phyloP scores from a whole-genome alignment of 2,797 vertebrate species.

The Chrysocyon brachyurus region DNA sequence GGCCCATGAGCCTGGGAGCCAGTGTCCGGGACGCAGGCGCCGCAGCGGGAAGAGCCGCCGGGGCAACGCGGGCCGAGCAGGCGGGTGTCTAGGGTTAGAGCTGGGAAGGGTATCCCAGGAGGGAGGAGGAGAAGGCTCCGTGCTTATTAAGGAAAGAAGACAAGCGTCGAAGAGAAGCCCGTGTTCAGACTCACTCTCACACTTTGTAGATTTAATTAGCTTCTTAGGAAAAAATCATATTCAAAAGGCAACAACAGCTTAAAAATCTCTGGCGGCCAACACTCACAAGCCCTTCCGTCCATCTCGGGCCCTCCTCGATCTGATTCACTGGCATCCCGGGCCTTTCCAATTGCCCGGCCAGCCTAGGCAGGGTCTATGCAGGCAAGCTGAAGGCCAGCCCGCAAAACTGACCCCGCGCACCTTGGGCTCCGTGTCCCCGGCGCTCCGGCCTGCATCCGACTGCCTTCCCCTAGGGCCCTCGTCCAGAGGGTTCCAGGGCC shows the following conservation, averaged over 20 bases:
- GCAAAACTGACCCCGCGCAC: not conserved
- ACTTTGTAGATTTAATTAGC: slow-evolving; percentile 76
- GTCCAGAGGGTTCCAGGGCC: not conserved
- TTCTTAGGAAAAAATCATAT: slow-evolving; percentile 69
- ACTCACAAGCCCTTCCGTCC: not conserved
- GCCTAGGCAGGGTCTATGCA: not conserved
- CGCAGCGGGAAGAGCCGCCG: too few relatives aligned
- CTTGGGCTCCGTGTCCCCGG: not conserved
- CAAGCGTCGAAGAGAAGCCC: slow-evolving; percentile 61
- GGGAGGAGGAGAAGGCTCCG: slow-evolving; percentile 23
- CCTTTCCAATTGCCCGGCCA: not conserved
- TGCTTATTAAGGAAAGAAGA: slow-evolving; percentile 63
- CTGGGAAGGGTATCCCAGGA: slow-evolving; percentile 52
- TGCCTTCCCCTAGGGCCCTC: not conserved
- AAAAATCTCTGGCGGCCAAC: not conserved
- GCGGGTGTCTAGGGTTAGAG: slow-evolving; percentile 39
- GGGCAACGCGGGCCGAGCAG: too few relatives aligned
- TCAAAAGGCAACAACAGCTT: slow-evolving; percentile 70
- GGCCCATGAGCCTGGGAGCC: not conserved
- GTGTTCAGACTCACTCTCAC: slow-evolving; percentile 65
- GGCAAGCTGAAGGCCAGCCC: too few relatives aligned
- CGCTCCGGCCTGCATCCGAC: not conserved
- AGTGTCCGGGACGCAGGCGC: too few relatives aligned
- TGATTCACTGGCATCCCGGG: not conserved
- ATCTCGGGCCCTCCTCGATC: not conserved